Evolutionary conservation across 2,797 vertebrate species (phyloP).

Genomic region (Microctenopoma lineatum): DNA sequence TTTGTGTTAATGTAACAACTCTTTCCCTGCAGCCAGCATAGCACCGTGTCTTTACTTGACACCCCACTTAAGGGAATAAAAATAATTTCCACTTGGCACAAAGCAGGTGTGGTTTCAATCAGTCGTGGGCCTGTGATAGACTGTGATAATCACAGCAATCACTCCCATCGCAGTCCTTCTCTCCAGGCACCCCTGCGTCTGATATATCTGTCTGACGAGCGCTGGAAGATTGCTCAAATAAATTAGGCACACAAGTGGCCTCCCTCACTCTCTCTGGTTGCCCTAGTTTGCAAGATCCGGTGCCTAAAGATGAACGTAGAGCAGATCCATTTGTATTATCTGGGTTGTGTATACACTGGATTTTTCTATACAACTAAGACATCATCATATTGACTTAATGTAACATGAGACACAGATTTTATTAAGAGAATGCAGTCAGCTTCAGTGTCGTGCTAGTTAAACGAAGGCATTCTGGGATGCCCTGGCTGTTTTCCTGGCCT

Average conservation of each 20-base stretch:
- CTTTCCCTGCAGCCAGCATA: slow-evolving; percentile 1
- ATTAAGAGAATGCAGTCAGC: not conserved
- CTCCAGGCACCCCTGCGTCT: not conserved
- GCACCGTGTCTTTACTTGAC: slow-evolving; percentile 2
- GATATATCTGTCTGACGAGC: slow-evolving; percentile 7
- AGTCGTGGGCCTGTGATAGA: slow-evolving; percentile 15
- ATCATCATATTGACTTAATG: too few relatives aligned
- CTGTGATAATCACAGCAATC: slow-evolving; percentile 27
- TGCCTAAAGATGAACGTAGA: not conserved
- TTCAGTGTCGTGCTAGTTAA: not conserved
- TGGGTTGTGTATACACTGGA: too few relatives aligned
- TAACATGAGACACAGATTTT: not conserved
- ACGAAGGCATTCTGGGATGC: slow-evolving; percentile 2
- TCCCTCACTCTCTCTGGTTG: slow-evolving; percentile 22
- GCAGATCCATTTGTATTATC: too few relatives aligned
- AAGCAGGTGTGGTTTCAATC: slow-evolving; percentile 7
- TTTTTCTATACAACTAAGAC: too few relatives aligned
- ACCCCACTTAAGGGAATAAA: slow-evolving; percentile 3
- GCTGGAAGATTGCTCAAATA: slow-evolving; percentile 23
- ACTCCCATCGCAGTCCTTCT: slow-evolving; percentile 9
- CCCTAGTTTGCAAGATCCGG: slow-evolving; percentile 32
- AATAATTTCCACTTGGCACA: slow-evolving; percentile 23
- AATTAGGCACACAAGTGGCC: slow-evolving; percentile 28
- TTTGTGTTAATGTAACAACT: slow-evolving; percentile 23
- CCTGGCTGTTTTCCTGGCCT: slow-evolving; percentile 36